phyloP scores from a whole-genome alignment of 2,797 vertebrate genomes.

The Brachymystax lenok region DNA sequence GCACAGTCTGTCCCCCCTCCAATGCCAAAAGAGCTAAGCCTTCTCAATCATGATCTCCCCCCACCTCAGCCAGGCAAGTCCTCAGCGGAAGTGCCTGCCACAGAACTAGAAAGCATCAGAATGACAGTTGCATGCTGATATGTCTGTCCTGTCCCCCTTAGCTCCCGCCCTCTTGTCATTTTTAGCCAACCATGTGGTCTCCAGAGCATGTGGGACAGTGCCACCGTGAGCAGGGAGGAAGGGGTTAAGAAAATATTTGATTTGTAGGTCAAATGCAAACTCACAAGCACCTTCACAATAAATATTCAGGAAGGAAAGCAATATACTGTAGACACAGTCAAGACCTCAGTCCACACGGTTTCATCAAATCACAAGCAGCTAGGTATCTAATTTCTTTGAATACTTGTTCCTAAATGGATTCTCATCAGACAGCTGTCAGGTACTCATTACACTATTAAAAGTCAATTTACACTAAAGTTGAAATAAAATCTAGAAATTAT shows the following conservation, averaged over 20 bases:
- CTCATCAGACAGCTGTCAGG: too few species aligned
- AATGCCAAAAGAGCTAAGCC: constrained; percentile 60
- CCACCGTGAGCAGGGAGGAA: constrained; percentile 45
- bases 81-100: constrained; percentile 68
- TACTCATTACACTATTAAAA: too few species aligned
- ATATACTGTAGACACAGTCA: too few species aligned
- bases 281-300: not conserved
- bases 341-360: too few species aligned
- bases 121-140: constrained; percentile 85
- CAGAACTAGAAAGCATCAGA: constrained; percentile 65
- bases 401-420: too few species aligned
- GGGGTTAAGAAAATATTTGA: constrained; percentile 26
- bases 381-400: too few species aligned
- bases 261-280: constrained; percentile 54
- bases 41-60: constrained; percentile 65
- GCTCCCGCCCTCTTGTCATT: constrained; percentile 60
- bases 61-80: constrained; percentile 61
- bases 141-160: constrained; percentile 59
- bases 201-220: constrained; percentile 60
- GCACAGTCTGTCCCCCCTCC: constrained; percentile 34
- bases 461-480: not conserved
- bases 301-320: not conserved
- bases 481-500: not conserved
- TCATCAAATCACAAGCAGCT: too few species aligned
- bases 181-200: constrained; percentile 68